Percentiles rank a stretch among this genome's conserved stretches.
These are phyloP conservation scores for Conistra vaccinii DNA, from an alignment of 2,888 invertebrate genomes.

Conservation along the genomic window DNA sequence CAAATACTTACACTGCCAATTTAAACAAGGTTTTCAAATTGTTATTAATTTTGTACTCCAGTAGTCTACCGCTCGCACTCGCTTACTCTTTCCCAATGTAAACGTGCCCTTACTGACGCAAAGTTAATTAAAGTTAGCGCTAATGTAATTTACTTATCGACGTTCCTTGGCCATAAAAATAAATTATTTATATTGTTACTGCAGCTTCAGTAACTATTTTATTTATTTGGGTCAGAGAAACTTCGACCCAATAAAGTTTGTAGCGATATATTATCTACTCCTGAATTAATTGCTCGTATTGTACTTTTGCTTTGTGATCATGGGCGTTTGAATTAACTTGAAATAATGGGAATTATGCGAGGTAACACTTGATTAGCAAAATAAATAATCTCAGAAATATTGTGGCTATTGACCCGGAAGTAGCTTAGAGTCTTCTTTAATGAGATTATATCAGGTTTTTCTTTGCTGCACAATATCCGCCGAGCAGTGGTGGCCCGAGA, in stretches of 20 bases:
- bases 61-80: background rate
- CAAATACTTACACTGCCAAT: constrained; percentile 24
- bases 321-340: constrained; percentile 1
- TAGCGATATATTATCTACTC: constrained; percentile 37
- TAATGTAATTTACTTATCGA: constrained; percentile 66
- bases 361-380: background rate
- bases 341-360: background rate
- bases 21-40: constrained; percentile 32
- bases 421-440: background rate
- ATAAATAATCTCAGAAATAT: background rate
- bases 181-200: constrained; percentile 61
- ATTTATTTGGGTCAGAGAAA: constrained; percentile 56
- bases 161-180: constrained; percentile 56
- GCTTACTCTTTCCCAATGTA: constrained; percentile 9
- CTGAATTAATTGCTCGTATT: constrained; percentile 40
- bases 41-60: constrained; percentile 16
- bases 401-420: background rate
- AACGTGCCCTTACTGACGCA: constrained; percentile 19
- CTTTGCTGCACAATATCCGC: background rate
- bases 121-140: constrained; percentile 61
- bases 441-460: too few species aligned
- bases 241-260: constrained; percentile 53
- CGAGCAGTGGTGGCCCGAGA: too few species aligned
- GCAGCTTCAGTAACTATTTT: constrained; percentile 52
- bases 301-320: constrained; percentile 20